Percentiles rank a stretch among this genome's conserved stretches.
Conservation (phyloP, 30 jellyfish, hydroid and myxozoan species). For the Nemopilema nomurai region DNA sequence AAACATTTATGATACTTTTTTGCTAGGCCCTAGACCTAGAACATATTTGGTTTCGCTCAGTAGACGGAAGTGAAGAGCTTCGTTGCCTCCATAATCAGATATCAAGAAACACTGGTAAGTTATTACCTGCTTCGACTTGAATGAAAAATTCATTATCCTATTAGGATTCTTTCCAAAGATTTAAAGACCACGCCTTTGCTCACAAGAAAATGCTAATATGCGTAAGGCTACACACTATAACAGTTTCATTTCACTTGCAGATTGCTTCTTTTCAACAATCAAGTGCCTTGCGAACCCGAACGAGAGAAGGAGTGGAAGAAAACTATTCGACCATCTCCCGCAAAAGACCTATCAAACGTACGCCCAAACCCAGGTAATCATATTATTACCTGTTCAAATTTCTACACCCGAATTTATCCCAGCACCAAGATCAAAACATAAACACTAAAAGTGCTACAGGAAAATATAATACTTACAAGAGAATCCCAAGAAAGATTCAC, state of each 20-base stretch:
- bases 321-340: background rate
- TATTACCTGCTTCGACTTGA: background rate
- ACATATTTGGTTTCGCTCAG: background rate
- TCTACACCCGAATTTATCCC: too few relatives aligned
- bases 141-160: too few relatives aligned
- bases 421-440: too few relatives aligned
- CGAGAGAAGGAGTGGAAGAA: conserved; percentile 4
- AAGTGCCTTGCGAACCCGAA: conserved; percentile 3
- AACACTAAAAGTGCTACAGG: too few relatives aligned
- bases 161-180: too few relatives aligned
- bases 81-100: background rate
- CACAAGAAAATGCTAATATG: too few relatives aligned
- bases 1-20: background rate
- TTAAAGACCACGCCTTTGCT: too few relatives aligned
- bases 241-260: background rate
- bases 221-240: background rate
- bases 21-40: background rate
- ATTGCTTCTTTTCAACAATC: background rate
- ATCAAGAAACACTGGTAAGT: background rate
- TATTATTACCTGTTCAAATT: too few relatives aligned
- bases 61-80: background rate
- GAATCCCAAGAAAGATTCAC: too few relatives aligned
- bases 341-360: background rate
- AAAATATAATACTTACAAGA: too few relatives aligned
- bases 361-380: conserved; percentile 10